A percentile compares a stretch with the other conserved stretches of the same genome.
Evolutionary conservation across 2,797 vertebrate species (phyloP).

Genomic region (Chelmon rostratus): DNA sequence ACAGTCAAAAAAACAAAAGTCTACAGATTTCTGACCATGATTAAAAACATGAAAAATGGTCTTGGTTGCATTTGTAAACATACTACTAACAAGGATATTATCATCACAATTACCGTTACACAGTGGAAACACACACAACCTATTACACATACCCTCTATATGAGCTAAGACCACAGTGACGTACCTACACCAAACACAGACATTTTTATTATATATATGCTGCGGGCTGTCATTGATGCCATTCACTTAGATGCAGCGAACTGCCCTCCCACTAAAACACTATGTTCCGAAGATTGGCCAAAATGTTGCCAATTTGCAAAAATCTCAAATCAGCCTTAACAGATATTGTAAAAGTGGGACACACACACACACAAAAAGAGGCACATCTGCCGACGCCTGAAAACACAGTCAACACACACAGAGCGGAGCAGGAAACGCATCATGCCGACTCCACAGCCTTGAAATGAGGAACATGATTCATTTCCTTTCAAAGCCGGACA

Average conservation of each 20-base stretch:
- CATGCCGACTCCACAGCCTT: slow-evolving; percentile 68
- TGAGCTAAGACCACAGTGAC: slow-evolving; percentile 27
- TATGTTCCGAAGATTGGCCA: not conserved
- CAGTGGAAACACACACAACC: slow-evolving; percentile 14
- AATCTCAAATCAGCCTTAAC: slow-evolving; percentile 5
- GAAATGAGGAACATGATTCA: slow-evolving; percentile 85
- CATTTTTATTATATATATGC: not conserved
- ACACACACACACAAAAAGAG: slow-evolving; percentile 28
- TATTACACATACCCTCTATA: not conserved
- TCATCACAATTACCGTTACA: too few species aligned
- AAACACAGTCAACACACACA: slow-evolving; percentile 54
- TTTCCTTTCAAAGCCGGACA: slow-evolving; percentile 77
- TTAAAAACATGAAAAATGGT: not conserved
- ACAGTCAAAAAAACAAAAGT: slow-evolving; percentile 14
- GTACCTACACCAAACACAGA: not conserved
- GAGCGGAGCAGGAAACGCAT: slow-evolving; percentile 78
- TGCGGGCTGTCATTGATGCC: not conserved
- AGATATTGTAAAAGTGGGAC: slow-evolving; percentile 14
- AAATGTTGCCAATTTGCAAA: slow-evolving; percentile 34
- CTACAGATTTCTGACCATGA: not conserved
- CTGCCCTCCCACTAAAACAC: not conserved
- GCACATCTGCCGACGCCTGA: slow-evolving; percentile 72
- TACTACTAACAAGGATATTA: too few species aligned
- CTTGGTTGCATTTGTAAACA: slow-evolving; percentile 9
- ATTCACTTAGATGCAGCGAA: not conserved